Evolutionary conservation across 53 echinoderm and acorn worm species (phyloP), one percentile per base, ranked within the genome.

Genomic region (Paracentrotus lividus): DNA sequence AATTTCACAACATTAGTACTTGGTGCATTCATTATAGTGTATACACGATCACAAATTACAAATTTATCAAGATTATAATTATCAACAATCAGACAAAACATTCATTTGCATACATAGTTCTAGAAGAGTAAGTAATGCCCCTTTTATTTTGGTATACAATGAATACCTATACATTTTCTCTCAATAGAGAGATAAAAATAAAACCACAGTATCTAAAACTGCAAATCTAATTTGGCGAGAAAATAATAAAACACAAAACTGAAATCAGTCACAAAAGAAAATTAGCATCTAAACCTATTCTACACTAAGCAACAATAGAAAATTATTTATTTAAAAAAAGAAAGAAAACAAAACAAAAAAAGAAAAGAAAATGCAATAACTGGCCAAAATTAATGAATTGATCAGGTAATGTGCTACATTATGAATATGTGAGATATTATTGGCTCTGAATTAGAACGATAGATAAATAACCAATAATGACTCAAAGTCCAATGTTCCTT

Each of bases 101-200:
- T 55, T 86, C 55, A 86, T 56, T 86, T 86, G 86, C 86, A 55
- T 86, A 56, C 86, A 86, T 86, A 86, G 47, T 47, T 86, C 26
- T 14, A 47, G 23, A 53, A 86, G 24, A 54, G 58, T 56, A 65
- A 65, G 66, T 89, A 89, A 89, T 89, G 89, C 89, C 89, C 89
- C 34, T 89, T 89, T 59, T 89, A 21, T 42, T 88, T 88, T 88
- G 88, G 89, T 89, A 89, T 65, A 40, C 27, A 21, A 43, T 89
- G 89, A 89, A 89, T 89, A 89, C 89, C 89, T 33, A 8, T 86
- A 33, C 44, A 81, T n/a, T 55, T 55, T 54, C 55, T 86, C 86
- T 33, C 8, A 56, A 55, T 32, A 34, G 21, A 32, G 33, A 44
- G 23, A 86, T 29, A 42, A 84, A 29, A 52, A n/a, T n/a, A 77